Evolutionary conservation across 2,797 vertebrate genomes (phyloP).

Genomic region (Cyclopterus lumpus): DNA sequence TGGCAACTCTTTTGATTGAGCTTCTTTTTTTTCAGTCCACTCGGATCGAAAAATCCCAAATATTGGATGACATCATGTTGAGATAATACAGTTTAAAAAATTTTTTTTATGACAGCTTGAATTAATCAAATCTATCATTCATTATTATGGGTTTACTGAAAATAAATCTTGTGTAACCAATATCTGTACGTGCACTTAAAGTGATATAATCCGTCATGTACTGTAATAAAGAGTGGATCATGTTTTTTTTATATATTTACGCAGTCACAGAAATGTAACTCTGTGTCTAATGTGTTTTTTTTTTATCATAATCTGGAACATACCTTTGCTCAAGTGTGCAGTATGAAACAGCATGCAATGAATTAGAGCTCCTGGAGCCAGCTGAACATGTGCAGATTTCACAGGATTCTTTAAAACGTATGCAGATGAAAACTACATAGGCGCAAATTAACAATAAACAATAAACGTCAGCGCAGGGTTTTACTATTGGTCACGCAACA

Average conservation of each 20-base stretch:
- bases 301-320: not conserved
- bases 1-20: conserved; percentile 22
- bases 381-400: not conserved
- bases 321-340: not conserved
- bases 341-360: not conserved
- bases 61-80: conserved; percentile 4
- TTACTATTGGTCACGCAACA: not conserved
- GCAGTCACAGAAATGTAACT: not conserved
- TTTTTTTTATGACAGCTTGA: conserved; percentile 2
- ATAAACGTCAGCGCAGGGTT: not conserved
- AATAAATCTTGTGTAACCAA: not conserved
- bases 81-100: conserved; percentile 1
- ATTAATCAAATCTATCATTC: conserved; percentile 6
- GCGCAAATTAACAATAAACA: conserved; percentile 1
- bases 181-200: conserved; percentile 3
- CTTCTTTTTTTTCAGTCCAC: conserved; percentile 2
- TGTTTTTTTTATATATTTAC: not conserved
- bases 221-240: not conserved
- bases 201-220: not conserved
- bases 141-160: not conserved
- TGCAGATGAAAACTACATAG: not conserved
- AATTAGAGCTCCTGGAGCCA: not conserved
- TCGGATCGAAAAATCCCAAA: conserved; percentile 3
- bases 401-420: not conserved
- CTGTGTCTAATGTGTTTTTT: not conserved